Evolutionary conservation across 1,140 invertebrate species (phyloP), one percentile per base, ranked within the genome.

Genomic region (Monochamus saltuarius): DNA sequence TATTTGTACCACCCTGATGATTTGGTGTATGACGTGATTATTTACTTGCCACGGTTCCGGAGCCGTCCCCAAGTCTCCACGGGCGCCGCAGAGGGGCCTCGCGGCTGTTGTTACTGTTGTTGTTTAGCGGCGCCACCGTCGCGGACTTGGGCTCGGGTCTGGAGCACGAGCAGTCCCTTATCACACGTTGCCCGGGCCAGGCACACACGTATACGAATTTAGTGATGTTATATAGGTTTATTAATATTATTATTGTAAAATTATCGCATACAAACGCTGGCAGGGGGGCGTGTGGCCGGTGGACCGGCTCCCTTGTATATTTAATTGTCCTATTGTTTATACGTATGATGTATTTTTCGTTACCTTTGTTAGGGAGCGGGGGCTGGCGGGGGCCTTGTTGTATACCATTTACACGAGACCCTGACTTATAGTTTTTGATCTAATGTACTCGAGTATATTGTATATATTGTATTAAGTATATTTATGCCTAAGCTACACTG

Each of bases 141-240:
- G 39, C 11, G 39, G 11, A n/a, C 39, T 16, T n/a, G 39, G 14
- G 11, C 39, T 16, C 39, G 8, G 14, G 2, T n/a, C 11, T 4
- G 39, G 14, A 4, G 8, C 39, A 22, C 14, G n/a, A 35, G 29
- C 9, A 51, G 36, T n/a, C 29, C 10, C 16, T 17, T 46, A 17
- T 17, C 22, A 19, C 43, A 46, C 14, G 17, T 17, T 16, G 43
- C 22, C 17, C 43, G 10, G 47, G 56, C 43, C 62, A 59, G 46
- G 61, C 56, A 66, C 66, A 59, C 62, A 69, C 61, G 70, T 72
- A 72, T 72, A 72, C 70, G 70, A 72, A 58, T 66, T 70, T 70
- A 72, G 70, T 72, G 70, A 72, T 69, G 70, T 67, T 72, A 69
- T 63, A 39, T 62, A 67, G 68, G 66, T 66, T 29, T 72, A 70